These are phyloP conservation scores for Drosophila pruinosa DNA, from an alignment of 1,140 invertebrate species.

Conservation along the genomic window DNA sequence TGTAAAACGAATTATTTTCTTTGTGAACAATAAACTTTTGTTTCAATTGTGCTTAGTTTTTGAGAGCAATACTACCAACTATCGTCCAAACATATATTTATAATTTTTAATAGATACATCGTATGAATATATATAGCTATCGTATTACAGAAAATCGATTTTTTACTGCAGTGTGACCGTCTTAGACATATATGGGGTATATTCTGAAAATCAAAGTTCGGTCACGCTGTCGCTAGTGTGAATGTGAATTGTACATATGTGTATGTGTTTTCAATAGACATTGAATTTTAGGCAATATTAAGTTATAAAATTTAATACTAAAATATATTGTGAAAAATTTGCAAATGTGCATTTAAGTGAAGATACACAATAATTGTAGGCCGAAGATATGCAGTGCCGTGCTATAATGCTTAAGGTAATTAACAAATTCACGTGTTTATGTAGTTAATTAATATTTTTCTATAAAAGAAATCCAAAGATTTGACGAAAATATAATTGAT, in stretches of 20 bases:
- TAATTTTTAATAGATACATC: neutral
- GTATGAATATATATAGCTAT: neutral
- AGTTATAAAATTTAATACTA: conserved; percentile 29
- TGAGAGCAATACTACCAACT: no score
- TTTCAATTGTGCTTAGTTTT: no score
- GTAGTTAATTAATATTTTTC: neutral
- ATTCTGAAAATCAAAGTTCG: neutral
- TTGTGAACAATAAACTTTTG: no score
- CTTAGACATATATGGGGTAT: no score
- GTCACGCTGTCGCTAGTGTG: neutral
- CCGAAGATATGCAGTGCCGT: conserved; percentile 22
- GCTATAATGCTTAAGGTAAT: conserved; percentile 34
- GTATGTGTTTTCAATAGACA: conserved; percentile 43
- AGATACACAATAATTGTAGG: neutral
- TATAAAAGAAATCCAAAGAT: neutral
- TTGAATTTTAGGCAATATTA: conserved; percentile 39
- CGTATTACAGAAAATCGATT: neutral
- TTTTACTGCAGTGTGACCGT: neutral
- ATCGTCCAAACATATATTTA: no score
- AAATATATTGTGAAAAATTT: conserved; percentile 34
- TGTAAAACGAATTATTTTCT: no score
- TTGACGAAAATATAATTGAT: neutral
- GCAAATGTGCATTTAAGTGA: conserved; percentile 37
- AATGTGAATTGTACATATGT: conserved; percentile 18
- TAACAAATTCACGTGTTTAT: conserved; percentile 5